Conservation (phyloP, 2,113 vertebrate species). For the Ctenomys sociabilis region DNA sequence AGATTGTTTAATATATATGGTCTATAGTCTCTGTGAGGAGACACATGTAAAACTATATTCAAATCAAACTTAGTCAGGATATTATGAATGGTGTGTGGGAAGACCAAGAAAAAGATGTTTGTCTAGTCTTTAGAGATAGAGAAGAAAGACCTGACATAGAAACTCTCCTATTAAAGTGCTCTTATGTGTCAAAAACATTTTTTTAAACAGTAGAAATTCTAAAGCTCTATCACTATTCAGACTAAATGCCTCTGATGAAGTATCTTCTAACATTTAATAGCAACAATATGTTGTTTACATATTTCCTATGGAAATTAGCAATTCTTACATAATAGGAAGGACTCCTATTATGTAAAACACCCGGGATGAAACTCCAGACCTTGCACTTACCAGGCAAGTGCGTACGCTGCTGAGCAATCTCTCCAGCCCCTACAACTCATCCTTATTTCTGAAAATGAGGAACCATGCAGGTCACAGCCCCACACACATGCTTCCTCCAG, state of each 20-base stretch:
- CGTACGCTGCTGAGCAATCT: too few species aligned
- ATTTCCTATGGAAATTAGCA: background rate
- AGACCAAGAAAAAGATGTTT: background rate
- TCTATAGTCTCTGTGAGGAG: background rate
- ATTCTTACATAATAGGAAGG: background rate
- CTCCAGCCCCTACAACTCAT: background rate
- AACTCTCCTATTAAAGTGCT: background rate
- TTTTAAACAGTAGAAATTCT: background rate
- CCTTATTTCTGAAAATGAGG: background rate
- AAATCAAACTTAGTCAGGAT: background rate
- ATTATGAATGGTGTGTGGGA: background rate
- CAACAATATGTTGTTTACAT: background rate
- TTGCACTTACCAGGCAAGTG: too few species aligned
- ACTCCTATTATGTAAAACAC: background rate
- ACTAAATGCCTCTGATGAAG: background rate
- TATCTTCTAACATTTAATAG: background rate
- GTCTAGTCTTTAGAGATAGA: background rate
- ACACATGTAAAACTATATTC: background rate
- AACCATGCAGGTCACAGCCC: background rate
- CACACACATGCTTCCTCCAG: background rate
- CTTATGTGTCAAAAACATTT: background rate
- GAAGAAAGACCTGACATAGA: background rate
- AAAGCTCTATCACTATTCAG: background rate
- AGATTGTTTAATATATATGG: background rate
- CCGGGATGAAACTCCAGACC: too few species aligned